Percentiles rank a stretch among this genome's conserved stretches.
These are phyloP conservation scores for Bombyx mandarina DNA, from an alignment of 1,140 invertebrate species.

Conservation along the genomic window DNA sequence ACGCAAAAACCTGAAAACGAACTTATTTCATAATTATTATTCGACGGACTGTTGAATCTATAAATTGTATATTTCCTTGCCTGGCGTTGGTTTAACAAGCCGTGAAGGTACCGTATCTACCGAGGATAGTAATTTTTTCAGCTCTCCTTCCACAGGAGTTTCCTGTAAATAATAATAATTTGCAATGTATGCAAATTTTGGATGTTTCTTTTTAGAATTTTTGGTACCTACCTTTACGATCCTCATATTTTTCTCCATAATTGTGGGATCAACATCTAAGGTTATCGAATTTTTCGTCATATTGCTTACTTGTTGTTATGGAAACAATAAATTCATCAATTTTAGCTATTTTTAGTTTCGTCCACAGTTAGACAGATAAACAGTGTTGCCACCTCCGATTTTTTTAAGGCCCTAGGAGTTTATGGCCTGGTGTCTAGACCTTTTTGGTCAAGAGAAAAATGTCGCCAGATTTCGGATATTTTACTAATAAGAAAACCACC, in stretches of 20 bases:
- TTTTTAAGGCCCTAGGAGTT: too few species aligned
- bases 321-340: conserved; percentile 11
- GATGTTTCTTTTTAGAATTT: conserved; percentile 3
- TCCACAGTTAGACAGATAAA: not conserved
- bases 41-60: too few species aligned
- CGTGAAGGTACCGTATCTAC: conserved; percentile 44
- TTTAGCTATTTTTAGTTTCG: not conserved
- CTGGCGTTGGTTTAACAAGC: conserved; percentile 53
- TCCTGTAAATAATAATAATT: conserved; percentile 35
- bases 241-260: conserved; percentile 65
- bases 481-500: too few species aligned
- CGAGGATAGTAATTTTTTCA: conserved; percentile 51
- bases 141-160: conserved; percentile 47
- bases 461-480: too few species aligned
- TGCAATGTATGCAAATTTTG: conserved; percentile 11
- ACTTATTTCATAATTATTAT: not conserved
- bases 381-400: too few species aligned
- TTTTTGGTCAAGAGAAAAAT: too few species aligned
- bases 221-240: conserved; percentile 42
- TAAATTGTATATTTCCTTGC: conserved; percentile 13
- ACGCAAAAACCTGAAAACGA: conserved; percentile 83
- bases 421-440: too few species aligned
- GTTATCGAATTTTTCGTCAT: conserved; percentile 60
- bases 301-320: conserved; percentile 28
- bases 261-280: conserved; percentile 59